Base-by-base conservation (phyloP, 2,888 invertebrate species). In the Eilema depressum region DNA sequence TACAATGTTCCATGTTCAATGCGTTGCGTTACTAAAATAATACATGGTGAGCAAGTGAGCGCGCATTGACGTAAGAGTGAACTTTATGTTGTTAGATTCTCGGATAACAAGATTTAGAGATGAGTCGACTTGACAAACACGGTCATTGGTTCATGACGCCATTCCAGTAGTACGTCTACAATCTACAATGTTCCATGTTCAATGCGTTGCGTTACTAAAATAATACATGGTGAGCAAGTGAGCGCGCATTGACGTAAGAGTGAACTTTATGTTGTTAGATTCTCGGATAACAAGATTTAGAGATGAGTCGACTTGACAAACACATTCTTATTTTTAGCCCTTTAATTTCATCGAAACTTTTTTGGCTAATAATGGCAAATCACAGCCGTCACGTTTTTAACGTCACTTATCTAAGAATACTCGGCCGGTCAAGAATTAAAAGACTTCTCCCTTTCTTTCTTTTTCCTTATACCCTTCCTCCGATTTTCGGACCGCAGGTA, bases 121-220 rank as follows among this genome's bases (percentile, higher is more conserved):
- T 37, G 56, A 63, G 47, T 37, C 26, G 65, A 20, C 10, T n/a
- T n/a, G n/a, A n/a, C n/a, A 85, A 89, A 88, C 85, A 85, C 87
- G 87, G 85, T 88, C 88, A 88, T 84, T 84, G 81, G 74, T 82
- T 81, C 81, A 76, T 81, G 77, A 79, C 67, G 73, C 63, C 63
- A 68, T 53, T 60, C 68, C 61, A 70, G 71, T 64, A 68, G 61
- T 57, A 61, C 62, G 68, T 63, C 64, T 68, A 62, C 63, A 76
- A 71, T 74, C 73, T 68, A 77, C 73, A 83, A 83, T 75, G 79
- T 79, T 74, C 72, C 77, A 77, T 76, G 72, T 73, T 75, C 64
- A 75, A 77, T 80, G 81, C 75, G 76, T 77, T 77, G 73, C 75
- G 78, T 72, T 78, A 79, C 83, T 73, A 81, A 82, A 86, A 84